These are phyloP conservation scores for Gavialis gangeticus DNA, from an alignment of 2,113 vertebrate species.

Conservation along the genomic window DNA sequence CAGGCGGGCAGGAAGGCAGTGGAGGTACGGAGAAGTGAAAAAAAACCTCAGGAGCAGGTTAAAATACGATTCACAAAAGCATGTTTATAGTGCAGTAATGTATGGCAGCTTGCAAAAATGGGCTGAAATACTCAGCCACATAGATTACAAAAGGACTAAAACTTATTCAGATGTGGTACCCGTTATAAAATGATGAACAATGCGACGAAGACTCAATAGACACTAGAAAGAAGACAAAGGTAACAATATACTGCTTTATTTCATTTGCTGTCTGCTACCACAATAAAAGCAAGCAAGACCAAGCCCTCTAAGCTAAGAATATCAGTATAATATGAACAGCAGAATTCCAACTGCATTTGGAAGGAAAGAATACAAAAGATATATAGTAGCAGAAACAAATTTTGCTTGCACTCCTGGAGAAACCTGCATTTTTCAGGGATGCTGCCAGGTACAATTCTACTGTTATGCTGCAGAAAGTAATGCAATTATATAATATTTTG, in stretches of 20 bases:
- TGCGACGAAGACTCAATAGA: constrained; percentile 30
- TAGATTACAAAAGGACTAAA: not conserved
- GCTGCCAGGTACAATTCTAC: not conserved
- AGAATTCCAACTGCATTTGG: not conserved
- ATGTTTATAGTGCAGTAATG: not conserved
- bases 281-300: constrained; percentile 4
- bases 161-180: not conserved
- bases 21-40: not conserved
- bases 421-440: accelerated
- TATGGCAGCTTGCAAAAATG: not conserved
- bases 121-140: not conserved
- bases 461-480: not conserved
- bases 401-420: not conserved
- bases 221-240: constrained; percentile 22
- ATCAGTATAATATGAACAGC: not conserved
- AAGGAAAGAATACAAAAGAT: not conserved
- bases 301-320: not conserved
- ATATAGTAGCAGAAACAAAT: not conserved
- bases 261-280: constrained; percentile 36
- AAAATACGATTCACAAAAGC: not conserved
- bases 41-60: not conserved
- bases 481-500: accelerated
- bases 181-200: constrained; percentile 44
- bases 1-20: not conserved
- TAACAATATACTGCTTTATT: constrained; percentile 57